Evolutionary conservation across 2,113 vertebrate genomes (phyloP), one percentile per base, ranked within the genome.

Genomic region (Hiodon alosoides): DNA sequence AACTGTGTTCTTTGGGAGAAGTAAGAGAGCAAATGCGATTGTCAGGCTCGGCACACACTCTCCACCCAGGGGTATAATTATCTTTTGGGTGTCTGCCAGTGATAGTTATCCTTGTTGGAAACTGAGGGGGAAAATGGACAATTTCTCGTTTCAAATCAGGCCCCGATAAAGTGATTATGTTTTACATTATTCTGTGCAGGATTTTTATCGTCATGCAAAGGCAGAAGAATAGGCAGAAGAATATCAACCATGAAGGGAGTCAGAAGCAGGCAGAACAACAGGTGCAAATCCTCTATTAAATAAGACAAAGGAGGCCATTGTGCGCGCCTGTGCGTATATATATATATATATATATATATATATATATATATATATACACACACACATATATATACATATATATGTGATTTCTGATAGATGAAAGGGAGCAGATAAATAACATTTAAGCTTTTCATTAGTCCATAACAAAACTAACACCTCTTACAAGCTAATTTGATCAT

Each of bases 151-250:
- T 81, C 66, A 76, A 81, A 85, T 82, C 77, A 78, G 79, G 81
- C 71, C 71, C 67, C 72, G 77, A 79, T 82, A 82, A 83, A 80
- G 81, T 76, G 80, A 83, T 83, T 76, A 85, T 77, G 80, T 81
- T 77, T 75, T 79, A 78, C 78, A 79, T 76, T 75, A 74, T 51
- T 60, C 61, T 71, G 60, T 65, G 57, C 75, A 77, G 78, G 80
- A 78, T 80, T 80, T 81, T 73, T 78, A 31, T 80, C 79, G 78
- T 81, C 78, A 84, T 81, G 83, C 73, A 80, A 81, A 81, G 66
- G 80, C 72, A 75, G 72, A 55, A n/a, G 52, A 68, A 66, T 58
- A 62, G 73, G 73, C 77, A 77, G 54, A 51, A 66, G 31, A 72
- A 80, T 64, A 72, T 31, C 69, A 62, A 59, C 54, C 17, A 59